Base-by-base conservation (phyloP, 2,113 vertebrate species). In the Ictalurus punctatus region DNA sequence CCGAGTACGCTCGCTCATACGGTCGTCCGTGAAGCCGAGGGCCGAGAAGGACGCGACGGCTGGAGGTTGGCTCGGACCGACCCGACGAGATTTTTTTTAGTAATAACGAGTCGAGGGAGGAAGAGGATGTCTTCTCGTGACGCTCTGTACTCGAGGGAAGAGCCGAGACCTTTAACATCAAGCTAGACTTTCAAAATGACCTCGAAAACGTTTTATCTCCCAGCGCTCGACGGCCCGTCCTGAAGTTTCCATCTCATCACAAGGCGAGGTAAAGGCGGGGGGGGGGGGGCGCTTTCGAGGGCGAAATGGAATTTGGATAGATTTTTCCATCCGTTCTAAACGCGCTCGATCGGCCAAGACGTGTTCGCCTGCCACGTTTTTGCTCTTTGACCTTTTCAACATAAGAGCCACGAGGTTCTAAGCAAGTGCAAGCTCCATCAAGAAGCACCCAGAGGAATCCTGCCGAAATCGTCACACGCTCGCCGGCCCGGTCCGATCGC, bases 181-280 rank as follows among this genome's bases (percentile, higher is more conserved):
- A 5, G 56, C 52, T 16, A 17, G 79, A 81, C 78, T 56, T 19
- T 19, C 16, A 7, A 9, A 27, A 16, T 27, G 48, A 54, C 25
- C 40, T 21, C 8, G 44, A 52, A n/a, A 6, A n/a, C 52, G 16
- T 19, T 3, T 81, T 12, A 27, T 79, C 25, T 52, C 23, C 27
- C 21, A 52, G 44, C 14, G 2, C 9, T 83, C 23, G 27, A 27
- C 34, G 44, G 63, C 34, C 81, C 27, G 34, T 44, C 34, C 34
- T 21, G 58, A 83, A 63, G 81, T 61, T 83, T 83, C 81, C 58
- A 63, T 83, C 81, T 63, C 58, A 27, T 63, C 81, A 44, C 34
- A 14, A 63, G 81, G 58, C 37, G 56, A 83, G 81, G 79, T 37
- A 37, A 37, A 17, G 17, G 44, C 4, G 44, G 4, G 44, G 4